Percentiles rank a stretch among this genome's conserved stretches.
Conservation (phyloP, 2,113 vertebrate species). For the Bubalus kerabau region DNA sequence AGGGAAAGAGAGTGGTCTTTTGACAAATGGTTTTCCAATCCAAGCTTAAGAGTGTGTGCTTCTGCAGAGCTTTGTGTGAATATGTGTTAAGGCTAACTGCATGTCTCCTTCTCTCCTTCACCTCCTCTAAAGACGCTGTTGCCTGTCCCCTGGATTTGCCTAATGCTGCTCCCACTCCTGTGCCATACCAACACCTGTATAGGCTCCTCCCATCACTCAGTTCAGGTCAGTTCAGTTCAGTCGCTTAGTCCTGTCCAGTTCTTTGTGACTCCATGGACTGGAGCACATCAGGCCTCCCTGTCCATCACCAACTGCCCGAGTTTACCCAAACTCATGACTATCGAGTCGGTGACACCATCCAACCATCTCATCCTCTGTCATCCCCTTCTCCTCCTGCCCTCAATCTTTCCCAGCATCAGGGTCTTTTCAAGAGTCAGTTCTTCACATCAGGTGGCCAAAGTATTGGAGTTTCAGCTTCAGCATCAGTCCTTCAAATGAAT, state of each 20-base stretch:
- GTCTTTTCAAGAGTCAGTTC: background rate
- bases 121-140: accelerated
- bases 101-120: background rate
- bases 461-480: background rate
- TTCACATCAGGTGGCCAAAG: background rate
- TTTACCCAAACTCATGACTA: background rate
- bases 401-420: background rate
- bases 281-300: background rate
- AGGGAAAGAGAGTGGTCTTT: background rate
- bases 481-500: background rate
- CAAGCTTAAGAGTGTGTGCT: background rate
- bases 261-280: background rate
- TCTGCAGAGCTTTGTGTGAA: background rate
- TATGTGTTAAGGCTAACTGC: accelerated
- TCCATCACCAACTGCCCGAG: background rate
- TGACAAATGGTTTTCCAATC: background rate
- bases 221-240: background rate
- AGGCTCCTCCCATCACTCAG: background rate
- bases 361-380: background rate
- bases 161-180: background rate
- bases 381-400: background rate
- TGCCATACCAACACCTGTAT: background rate
- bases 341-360: accelerated
- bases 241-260: accelerated
- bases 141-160: background rate